Percentiles rank a stretch among this genome's conserved stretches.
phyloP scores from a whole-genome alignment of 1,140 invertebrate species.

The Drosophila mojavensis region DNA sequence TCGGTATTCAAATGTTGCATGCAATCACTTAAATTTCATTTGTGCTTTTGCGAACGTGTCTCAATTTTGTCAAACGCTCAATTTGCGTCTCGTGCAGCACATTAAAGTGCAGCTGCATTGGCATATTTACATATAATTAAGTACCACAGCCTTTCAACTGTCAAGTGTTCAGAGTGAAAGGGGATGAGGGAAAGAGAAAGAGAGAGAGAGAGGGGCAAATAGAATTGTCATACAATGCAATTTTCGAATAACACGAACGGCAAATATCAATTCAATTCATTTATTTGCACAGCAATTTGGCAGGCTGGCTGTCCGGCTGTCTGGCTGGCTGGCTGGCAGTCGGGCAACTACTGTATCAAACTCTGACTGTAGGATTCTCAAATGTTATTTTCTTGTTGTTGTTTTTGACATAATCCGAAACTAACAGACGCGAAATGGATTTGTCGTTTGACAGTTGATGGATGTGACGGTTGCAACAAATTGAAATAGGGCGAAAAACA shows the following conservation, averaged over 20 bases:
- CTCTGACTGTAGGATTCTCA: conserved; percentile 53
- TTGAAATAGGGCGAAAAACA: conserved; percentile 9
- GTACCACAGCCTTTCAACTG: conserved; percentile 34
- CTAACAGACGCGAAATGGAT: conserved; percentile 70
- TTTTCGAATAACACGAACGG: conserved; percentile 71
- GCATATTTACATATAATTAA: conserved; percentile 48
- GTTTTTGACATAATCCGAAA: conserved; percentile 67
- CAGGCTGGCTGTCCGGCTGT: conserved; percentile 15
- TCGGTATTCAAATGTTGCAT: neutral
- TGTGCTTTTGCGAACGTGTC: neutral
- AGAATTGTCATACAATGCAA: conserved; percentile 44
- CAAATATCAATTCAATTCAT: conserved; percentile 76
- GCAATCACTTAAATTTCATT: neutral
- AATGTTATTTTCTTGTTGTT: conserved; percentile 38
- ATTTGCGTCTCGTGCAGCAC: neutral
- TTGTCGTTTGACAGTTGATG: conserved; percentile 75
- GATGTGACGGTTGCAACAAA: conserved; percentile 53
- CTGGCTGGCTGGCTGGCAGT: conserved; percentile 21
- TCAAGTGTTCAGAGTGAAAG: neutral
- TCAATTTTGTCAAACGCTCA: neutral
- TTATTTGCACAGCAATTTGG: conserved; percentile 64
- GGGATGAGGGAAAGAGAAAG: neutral
- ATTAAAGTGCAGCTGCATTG: conserved; percentile 12
- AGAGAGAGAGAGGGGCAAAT: neutral
- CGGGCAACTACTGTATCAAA: conserved; percentile 33